Percentiles rank a stretch among this genome's conserved stretches.
Evolutionary conservation across 2,797 vertebrate genomes (phyloP).

Genomic region (Anabas testudineus): DNA sequence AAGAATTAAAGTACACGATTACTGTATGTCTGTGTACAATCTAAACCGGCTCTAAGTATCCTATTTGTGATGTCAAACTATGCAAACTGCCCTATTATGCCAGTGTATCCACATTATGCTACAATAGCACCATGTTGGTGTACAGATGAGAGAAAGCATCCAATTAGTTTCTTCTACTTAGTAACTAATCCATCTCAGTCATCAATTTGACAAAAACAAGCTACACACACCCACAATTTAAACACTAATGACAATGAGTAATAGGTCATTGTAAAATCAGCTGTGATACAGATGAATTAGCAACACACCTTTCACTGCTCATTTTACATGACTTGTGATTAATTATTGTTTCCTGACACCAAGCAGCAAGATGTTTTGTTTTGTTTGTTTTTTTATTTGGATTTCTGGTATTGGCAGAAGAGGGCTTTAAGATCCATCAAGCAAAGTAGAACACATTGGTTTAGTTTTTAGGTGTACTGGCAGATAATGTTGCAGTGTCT

Average conservation of each 20-base stretch:
- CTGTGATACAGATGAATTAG: conserved; percentile 16
- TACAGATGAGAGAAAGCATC: neutral
- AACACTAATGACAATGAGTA: conserved; percentile 12
- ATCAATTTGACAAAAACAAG: neutral
- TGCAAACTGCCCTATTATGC: neutral
- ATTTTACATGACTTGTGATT: conserved; percentile 8
- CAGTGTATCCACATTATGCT: neutral
- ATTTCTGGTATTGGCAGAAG: neutral
- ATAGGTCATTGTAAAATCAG: conserved; percentile 27
- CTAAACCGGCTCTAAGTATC: neutral
- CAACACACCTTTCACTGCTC: conserved; percentile 1
- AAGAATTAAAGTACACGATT: neutral
- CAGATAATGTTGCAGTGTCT: no score
- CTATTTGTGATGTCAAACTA: neutral
- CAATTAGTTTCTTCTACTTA: neutral
- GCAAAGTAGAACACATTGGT: no score
- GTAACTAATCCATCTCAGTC: neutral
- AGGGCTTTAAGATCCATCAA: no score
- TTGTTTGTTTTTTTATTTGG: no score
- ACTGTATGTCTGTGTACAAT: neutral
- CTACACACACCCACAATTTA: neutral
- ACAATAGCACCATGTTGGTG: neutral
- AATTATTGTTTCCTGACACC: neutral
- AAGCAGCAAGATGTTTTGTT: neutral
- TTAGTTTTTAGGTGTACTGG: no score